phyloP scores from a whole-genome alignment of 2,888 invertebrate genomes.

The Agrotis exclamationis region DNA sequence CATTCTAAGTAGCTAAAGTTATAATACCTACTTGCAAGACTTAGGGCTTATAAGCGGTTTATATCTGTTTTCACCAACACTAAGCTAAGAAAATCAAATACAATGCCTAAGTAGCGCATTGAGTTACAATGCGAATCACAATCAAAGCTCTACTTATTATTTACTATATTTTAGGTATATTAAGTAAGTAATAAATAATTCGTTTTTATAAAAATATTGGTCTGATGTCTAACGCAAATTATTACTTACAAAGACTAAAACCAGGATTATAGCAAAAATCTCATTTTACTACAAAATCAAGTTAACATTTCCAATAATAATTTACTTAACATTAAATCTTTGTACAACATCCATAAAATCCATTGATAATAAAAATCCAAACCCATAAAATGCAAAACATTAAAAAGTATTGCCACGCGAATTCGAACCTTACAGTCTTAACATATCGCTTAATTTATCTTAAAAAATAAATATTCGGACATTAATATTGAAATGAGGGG shows the following conservation, averaged over 20 bases:
- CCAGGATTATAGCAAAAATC: not conserved
- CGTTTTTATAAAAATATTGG: too few relatives aligned
- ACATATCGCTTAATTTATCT: constrained; percentile 50
- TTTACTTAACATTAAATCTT: constrained; percentile 65
- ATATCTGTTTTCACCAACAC: too few relatives aligned
- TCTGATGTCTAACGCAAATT: not conserved
- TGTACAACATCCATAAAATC: constrained; percentile 67
- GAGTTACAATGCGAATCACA: too few relatives aligned
- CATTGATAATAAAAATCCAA: constrained; percentile 78
- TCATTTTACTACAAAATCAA: constrained; percentile 26
- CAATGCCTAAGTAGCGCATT: too few relatives aligned
- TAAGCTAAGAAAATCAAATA: too few relatives aligned
- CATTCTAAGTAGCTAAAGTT: too few relatives aligned
- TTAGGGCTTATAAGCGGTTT: too few relatives aligned
- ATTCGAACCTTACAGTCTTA: constrained; percentile 62
- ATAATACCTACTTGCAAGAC: too few relatives aligned
- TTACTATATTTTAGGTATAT: too few relatives aligned
- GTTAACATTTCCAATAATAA: constrained; percentile 62
- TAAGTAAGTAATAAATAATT: too few relatives aligned
- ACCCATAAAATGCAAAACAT: constrained; percentile 74
- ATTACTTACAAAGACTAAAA: not conserved
- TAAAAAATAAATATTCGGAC: constrained; percentile 70
- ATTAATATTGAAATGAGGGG: constrained; percentile 89
- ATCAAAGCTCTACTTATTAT: too few relatives aligned
- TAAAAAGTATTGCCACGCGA: constrained; percentile 62